These are phyloP conservation scores for Agapostemon virescens DNA, from an alignment of 2,888 invertebrate species.

Conservation along the genomic window DNA sequence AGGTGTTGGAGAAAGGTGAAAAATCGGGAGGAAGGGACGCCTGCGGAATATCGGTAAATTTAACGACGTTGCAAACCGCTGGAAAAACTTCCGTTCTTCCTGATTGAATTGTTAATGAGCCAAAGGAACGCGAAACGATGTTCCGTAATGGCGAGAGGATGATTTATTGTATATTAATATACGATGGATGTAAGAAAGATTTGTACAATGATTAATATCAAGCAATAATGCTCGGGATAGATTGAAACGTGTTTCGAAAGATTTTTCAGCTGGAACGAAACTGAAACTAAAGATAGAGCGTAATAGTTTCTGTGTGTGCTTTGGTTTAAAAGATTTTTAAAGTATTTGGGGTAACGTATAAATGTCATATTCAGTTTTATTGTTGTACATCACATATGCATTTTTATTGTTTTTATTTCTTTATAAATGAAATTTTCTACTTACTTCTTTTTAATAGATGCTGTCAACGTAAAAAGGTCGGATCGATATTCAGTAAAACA, in stretches of 20 bases:
- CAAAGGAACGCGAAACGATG: not conserved
- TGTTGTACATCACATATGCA: too few species aligned
- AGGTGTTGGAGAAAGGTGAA: constrained; percentile 22
- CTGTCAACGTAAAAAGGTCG: too few species aligned
- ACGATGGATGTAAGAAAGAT: not conserved
- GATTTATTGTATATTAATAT: not conserved
- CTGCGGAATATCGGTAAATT: constrained; percentile 1
- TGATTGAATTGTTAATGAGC: constrained; percentile 1
- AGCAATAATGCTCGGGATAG: not conserved
- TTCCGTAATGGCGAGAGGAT: not conserved
- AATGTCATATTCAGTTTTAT: too few species aligned
- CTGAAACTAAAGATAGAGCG: not conserved
- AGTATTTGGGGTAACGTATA: too few species aligned
- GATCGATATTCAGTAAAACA: too few species aligned
- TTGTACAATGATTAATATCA: not conserved
- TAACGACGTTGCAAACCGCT: not conserved
- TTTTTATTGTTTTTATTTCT: too few species aligned
- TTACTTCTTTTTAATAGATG: too few species aligned
- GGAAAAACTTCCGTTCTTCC: constrained; percentile 6
- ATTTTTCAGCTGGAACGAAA: not conserved
- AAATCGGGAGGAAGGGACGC: not conserved
- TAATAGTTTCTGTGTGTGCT: not conserved
- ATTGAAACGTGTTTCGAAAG: not conserved
- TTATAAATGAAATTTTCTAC: too few species aligned
- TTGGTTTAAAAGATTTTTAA: too few species aligned